Conservation (phyloP, 2,113 vertebrate genomes). For the Mesitornis unicolor region DNA sequence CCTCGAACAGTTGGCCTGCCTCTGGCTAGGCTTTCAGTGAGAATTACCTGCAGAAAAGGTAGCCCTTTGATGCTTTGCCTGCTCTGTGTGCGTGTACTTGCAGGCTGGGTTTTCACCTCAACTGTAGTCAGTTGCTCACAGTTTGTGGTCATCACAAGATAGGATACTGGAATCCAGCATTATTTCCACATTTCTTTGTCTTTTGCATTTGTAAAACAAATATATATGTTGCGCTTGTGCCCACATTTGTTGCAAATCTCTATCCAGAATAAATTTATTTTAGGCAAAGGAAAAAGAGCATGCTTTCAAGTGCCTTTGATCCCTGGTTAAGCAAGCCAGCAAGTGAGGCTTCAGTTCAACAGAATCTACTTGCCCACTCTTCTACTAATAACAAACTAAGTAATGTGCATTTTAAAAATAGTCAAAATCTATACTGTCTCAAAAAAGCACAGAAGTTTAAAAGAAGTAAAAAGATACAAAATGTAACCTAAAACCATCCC, state of each 20-base stretch:
- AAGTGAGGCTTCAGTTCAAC: not conserved
- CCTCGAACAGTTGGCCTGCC: not conserved
- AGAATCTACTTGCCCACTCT: not conserved
- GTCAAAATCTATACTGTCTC: not conserved
- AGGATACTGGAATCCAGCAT: not conserved
- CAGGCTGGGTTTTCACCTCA: not conserved
- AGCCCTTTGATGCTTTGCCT: not conserved
- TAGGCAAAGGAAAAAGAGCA: not conserved
- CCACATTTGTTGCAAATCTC: not conserved
- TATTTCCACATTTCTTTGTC: not conserved
- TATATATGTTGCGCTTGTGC: not conserved
- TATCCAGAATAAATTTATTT: constrained; percentile 13
- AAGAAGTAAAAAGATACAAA: constrained; percentile 20
- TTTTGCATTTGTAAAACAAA: constrained; percentile 11
- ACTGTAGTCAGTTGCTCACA: not conserved
- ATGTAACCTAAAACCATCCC: not conserved
- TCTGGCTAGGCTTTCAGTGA: not conserved
- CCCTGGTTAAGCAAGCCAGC: not conserved
- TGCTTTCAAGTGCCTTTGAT: constrained; percentile 3
- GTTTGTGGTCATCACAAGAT: not conserved
- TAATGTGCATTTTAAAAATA: not conserved
- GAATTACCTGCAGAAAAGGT: not conserved
- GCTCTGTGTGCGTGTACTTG: accelerated
- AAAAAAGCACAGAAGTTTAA: not conserved
- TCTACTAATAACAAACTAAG: constrained; percentile 12